A percentile compares a stretch with the other conserved stretches of the same genome.
Evolutionary conservation across 2,888 invertebrate genomes (phyloP).

Genomic region (Anarsia innoxiella): DNA sequence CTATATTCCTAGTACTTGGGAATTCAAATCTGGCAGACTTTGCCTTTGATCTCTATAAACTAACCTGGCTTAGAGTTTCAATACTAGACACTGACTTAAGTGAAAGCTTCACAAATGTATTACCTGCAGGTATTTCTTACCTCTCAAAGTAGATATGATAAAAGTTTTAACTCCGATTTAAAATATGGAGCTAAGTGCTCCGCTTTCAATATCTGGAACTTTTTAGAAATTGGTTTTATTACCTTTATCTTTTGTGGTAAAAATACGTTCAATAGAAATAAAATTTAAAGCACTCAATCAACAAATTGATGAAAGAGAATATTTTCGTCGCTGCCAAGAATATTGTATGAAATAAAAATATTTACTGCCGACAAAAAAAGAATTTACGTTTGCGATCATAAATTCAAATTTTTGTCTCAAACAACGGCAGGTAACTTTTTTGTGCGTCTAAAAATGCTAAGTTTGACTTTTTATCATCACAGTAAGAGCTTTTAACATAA

Average conservation of each 20-base stretch:
- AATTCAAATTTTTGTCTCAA: slow-evolving; percentile 24
- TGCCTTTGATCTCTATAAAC: slow-evolving; percentile 1
- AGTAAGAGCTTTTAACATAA: slow-evolving; percentile 51
- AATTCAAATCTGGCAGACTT: slow-evolving; percentile 8
- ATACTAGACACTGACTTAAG: too few species aligned
- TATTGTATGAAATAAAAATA: slow-evolving; percentile 18
- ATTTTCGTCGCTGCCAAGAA: slow-evolving; percentile 7
- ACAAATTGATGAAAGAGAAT: too few species aligned
- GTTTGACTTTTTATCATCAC: slow-evolving; percentile 46
- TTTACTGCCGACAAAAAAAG: slow-evolving; percentile 28
- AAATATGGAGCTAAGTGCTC: too few species aligned
- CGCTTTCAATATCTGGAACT: too few species aligned
- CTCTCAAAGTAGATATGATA: too few species aligned
- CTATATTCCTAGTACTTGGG: slow-evolving; percentile 3
- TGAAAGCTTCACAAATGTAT: too few species aligned
- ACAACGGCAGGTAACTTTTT: slow-evolving; percentile 32
- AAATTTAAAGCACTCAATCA: too few species aligned
- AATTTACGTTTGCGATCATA: slow-evolving; percentile 31
- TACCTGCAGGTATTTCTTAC: too few species aligned
- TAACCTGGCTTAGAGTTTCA: neutral
- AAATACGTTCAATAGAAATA: too few species aligned
- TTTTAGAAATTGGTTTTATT: too few species aligned
- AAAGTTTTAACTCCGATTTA: too few species aligned
- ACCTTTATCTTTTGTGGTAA: too few species aligned
- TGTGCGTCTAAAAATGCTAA: slow-evolving; percentile 33